A percentile compares a stretch with the other conserved stretches of the same genome.
Conservation (phyloP, 1,140 invertebrate species). For the Aphidius ervi region DNA sequence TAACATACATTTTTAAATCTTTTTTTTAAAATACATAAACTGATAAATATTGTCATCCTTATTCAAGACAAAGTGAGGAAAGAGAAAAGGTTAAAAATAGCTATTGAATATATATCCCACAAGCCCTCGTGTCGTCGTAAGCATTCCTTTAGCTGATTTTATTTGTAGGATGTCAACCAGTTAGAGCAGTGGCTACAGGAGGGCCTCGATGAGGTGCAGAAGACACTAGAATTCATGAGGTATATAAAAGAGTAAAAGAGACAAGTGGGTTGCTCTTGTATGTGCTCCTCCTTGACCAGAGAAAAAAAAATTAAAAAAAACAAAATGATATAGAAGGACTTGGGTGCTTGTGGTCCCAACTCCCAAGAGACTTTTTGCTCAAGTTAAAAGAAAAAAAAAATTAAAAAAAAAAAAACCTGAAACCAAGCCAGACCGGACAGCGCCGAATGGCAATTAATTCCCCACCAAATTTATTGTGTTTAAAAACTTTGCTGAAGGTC, state of each 20-base stretch:
- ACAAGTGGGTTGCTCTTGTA: not conserved
- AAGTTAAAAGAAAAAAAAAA: conserved; percentile 6
- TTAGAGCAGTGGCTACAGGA: conserved; percentile 31
- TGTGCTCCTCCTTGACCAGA: no score
- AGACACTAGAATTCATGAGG: conserved; percentile 18
- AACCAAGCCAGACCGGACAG: conserved; percentile 35
- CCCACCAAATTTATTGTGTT: conserved; percentile 48
- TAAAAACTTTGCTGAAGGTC: conserved; percentile 32
- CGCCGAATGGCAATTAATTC: conserved; percentile 48
- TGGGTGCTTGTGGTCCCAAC: not conserved
- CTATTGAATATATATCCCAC: conserved; percentile 28
- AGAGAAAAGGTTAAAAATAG: conserved; percentile 12
- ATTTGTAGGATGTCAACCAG: conserved; percentile 51
- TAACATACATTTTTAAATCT: not conserved
- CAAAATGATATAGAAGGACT: not conserved
- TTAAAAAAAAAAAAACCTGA: conserved; percentile 20
- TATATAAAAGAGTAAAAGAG: not conserved
- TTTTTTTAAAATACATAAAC: not conserved
- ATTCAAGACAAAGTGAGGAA: not conserved
- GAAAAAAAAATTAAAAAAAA: no score
- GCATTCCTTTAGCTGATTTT: conserved; percentile 51
- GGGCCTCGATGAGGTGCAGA: conserved; percentile 15
- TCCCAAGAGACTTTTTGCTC: no score
- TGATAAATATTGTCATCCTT: conserved; percentile 1
- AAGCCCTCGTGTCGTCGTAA: conserved; percentile 46